A percentile compares a stretch with the other conserved stretches of the same genome.
Evolutionary conservation across 2,113 vertebrate species (phyloP).

Genomic region (Dryoscopus gambensis): DNA sequence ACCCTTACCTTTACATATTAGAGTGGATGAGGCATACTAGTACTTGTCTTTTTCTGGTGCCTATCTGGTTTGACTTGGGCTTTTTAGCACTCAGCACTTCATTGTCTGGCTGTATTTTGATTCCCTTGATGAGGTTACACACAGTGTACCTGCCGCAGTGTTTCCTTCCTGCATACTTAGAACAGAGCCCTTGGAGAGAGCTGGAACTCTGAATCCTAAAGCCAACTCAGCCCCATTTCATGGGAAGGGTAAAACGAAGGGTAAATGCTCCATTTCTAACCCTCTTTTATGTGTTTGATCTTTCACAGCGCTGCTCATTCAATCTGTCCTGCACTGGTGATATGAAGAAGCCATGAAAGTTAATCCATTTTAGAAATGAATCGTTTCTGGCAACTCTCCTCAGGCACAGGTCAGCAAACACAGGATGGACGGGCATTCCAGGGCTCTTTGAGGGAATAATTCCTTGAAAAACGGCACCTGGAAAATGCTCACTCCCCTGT

Average conservation of each 20-base stretch:
- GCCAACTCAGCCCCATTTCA: background rate
- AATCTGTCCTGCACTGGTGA: background rate
- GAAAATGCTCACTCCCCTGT: background rate
- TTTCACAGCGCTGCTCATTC: background rate
- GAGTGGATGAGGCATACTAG: background rate
- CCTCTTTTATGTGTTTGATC: background rate
- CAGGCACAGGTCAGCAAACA: background rate
- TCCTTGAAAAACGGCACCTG: background rate
- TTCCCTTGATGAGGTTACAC: background rate
- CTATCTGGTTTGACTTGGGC: background rate
- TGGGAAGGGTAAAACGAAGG: background rate
- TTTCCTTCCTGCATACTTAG: background rate
- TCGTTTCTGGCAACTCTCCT: background rate
- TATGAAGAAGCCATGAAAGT: background rate
- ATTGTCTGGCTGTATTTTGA: background rate
- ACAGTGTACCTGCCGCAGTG: background rate
- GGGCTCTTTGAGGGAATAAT: background rate
- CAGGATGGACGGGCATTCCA: background rate
- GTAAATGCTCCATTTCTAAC: background rate
- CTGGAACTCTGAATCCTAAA: background rate
- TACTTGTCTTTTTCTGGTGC: background rate
- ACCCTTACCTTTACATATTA: background rate
- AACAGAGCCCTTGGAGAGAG: background rate
- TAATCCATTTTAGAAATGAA: slow-evolving; percentile 2
- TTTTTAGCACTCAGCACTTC: background rate